A percentile compares a stretch with the other conserved stretches of the same genome.
Conservation (phyloP, 2,113 vertebrate genomes). For the Regulus satrapa region DNA sequence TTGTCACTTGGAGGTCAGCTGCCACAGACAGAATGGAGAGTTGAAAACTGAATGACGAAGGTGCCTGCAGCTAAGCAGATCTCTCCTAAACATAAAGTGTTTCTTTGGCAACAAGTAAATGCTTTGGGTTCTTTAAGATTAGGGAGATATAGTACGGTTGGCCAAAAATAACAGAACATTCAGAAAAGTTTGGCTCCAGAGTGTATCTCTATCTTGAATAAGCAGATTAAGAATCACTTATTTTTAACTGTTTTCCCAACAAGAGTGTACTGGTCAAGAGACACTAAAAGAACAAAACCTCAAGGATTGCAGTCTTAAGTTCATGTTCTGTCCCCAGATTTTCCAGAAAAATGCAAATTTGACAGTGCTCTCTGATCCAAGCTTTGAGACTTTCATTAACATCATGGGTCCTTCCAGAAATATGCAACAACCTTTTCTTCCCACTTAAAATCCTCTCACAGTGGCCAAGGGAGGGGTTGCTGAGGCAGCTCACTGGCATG, state of each 20-base stretch:
- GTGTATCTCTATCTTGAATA: conserved; percentile 23
- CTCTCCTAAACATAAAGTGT: conserved; percentile 15
- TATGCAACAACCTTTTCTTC: not conserved
- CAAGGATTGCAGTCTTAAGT: not conserved
- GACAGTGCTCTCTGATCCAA: not conserved
- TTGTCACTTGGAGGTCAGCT: not conserved
- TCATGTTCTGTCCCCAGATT: not conserved
- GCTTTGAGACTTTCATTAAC: not conserved
- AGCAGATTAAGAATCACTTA: conserved; percentile 49
- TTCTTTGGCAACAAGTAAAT: conserved; percentile 49
- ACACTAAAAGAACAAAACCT: not conserved
- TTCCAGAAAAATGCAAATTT: not conserved
- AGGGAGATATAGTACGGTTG: not conserved
- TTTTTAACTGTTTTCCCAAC: conserved; percentile 29
- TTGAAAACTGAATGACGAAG: not conserved
- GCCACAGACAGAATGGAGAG: not conserved
- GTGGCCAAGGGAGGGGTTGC: not conserved
- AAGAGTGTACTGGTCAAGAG: not conserved
- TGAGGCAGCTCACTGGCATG: not conserved
- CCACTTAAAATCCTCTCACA: not conserved
- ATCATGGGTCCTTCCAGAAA: not conserved
- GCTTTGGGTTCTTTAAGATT: conserved; percentile 53
- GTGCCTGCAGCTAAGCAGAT: conserved; percentile 12
- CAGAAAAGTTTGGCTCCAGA: conserved; percentile 44
- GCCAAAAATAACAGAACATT: conserved; percentile 49